Evolutionary conservation across 2,113 vertebrate genomes (phyloP).

Genomic region (Tetraodon nigroviridis): DNA sequence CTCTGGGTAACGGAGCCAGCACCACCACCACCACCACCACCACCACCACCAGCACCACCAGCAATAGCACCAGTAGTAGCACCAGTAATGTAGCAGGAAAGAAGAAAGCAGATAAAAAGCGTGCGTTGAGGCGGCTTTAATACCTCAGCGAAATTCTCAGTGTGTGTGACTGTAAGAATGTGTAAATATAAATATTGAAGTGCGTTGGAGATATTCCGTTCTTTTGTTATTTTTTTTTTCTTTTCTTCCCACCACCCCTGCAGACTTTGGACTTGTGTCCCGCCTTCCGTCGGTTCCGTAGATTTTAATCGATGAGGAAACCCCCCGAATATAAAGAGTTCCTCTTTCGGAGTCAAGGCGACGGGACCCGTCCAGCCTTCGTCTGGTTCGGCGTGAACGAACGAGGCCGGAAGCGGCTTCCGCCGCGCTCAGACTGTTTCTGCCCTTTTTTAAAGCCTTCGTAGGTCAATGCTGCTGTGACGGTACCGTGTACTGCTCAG

Average conservation of each 20-base stretch:
- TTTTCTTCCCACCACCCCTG: slow-evolving; percentile 52
- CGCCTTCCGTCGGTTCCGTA: slow-evolving; percentile 26
- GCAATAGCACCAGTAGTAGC: slow-evolving; percentile 58
- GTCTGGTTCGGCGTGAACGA: slow-evolving; percentile 28
- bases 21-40: too few species aligned
- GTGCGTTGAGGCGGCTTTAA: slow-evolving; percentile 88
- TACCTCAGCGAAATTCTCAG: slow-evolving; percentile 37
- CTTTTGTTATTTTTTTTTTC: slow-evolving; percentile 21
- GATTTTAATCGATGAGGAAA: slow-evolving; percentile 37
- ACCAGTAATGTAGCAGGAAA: slow-evolving; percentile 78
- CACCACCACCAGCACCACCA: slow-evolving; percentile 63
- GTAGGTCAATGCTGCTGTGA: slow-evolving; percentile 47
- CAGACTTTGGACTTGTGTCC: slow-evolving; percentile 50
- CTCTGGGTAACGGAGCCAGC: slow-evolving; percentile 65
- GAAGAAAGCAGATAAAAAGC: slow-evolving; percentile 92
- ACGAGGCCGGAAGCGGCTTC: slow-evolving; percentile 17
- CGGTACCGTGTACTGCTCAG: slow-evolving; percentile 69
- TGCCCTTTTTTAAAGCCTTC: slow-evolving; percentile 31
- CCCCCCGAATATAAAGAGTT: slow-evolving; percentile 1
- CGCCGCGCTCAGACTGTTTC: slow-evolving; percentile 26
- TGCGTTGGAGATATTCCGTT: slow-evolving; percentile 59
- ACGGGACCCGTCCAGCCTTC: slow-evolving; percentile 17
- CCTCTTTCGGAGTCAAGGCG: slow-evolving; percentile 18
- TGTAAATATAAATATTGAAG: slow-evolving; percentile 73
- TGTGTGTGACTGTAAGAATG: slow-evolving; percentile 35